Percentiles rank a stretch among this genome's conserved stretches.
phyloP scores from a whole-genome alignment of 2,113 vertebrate species.

The Cyprinodon tularosa region DNA sequence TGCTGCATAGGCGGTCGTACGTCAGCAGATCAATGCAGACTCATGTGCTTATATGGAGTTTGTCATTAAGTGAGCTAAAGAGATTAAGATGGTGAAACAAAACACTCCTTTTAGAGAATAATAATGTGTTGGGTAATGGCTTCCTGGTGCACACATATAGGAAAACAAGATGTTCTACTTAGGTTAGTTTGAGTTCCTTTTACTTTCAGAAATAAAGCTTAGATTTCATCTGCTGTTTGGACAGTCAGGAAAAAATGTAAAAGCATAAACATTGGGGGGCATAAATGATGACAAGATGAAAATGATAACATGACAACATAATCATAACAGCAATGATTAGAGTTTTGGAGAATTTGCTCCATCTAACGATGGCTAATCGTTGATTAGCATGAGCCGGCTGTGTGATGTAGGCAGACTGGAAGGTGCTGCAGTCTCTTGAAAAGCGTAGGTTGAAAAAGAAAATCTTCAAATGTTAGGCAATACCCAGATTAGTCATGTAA shows the following conservation, averaged over 20 bases:
- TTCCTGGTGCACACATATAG: constrained; percentile 9
- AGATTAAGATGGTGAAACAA: constrained; percentile 47
- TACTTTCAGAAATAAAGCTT: background rate
- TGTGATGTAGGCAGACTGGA: background rate
- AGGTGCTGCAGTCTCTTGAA: background rate
- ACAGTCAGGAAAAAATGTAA: background rate
- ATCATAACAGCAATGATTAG: background rate
- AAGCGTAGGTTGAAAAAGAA: no score
- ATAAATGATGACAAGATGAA: background rate
- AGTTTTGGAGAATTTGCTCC: background rate
- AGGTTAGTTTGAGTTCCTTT: background rate
- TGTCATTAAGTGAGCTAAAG: constrained; percentile 28
- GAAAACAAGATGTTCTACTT: background rate
- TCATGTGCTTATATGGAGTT: constrained; percentile 8
- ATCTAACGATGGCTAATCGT: background rate
- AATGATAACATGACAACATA: background rate
- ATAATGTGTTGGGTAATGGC: constrained; percentile 34
- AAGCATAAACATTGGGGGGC: background rate
- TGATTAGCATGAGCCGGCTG: background rate
- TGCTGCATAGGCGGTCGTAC: background rate
- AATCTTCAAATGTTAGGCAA: no score
- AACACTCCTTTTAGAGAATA: constrained; percentile 32
- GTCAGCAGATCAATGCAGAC: constrained; percentile 10
- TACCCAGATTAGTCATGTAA: background rate
- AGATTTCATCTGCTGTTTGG: background rate